These are phyloP conservation scores for Camptogramma bilineatum DNA, from an alignment of 2,888 invertebrate genomes.

Conservation along the genomic window DNA sequence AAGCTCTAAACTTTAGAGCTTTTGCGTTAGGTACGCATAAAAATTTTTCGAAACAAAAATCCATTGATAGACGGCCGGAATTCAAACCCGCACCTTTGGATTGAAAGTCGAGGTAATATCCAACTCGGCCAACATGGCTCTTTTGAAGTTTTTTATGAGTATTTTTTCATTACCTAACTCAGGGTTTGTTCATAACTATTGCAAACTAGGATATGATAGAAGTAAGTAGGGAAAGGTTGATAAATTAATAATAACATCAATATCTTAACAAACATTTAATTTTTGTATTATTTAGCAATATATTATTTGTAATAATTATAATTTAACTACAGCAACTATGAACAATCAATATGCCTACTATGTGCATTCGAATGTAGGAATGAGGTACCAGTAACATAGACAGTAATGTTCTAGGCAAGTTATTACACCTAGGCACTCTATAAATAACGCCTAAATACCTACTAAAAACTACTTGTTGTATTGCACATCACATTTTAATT, in stretches of 20 bases:
- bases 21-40: no score
- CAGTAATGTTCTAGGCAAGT: conserved; percentile 43
- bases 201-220: not conserved
- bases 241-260: conserved; percentile 38
- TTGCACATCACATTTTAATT: conserved; percentile 69
- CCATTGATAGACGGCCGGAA: no score
- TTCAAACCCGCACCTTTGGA: no score
- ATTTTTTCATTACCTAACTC: no score
- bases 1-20: no score
- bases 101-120: no score
- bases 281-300: conserved; percentile 82
- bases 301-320: conserved; percentile 83
- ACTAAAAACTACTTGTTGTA: conserved; percentile 58
- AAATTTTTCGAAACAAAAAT: no score
- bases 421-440: conserved; percentile 15
- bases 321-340: conserved; percentile 78
- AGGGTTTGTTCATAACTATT: no score
- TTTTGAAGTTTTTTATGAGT: no score
- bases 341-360: conserved; percentile 62
- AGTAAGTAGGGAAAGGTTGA: conserved; percentile 1
- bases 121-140: no score
- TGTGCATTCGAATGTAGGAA: conserved; percentile 57
- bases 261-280: conserved; percentile 85
- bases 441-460: conserved; percentile 17
- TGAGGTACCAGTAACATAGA: conserved; percentile 60